Percentiles rank a stretch among this genome's conserved stretches.
Evolutionary conservation across 2,888 invertebrate genomes (phyloP).

Genomic region (Drosophila algonquin): DNA sequence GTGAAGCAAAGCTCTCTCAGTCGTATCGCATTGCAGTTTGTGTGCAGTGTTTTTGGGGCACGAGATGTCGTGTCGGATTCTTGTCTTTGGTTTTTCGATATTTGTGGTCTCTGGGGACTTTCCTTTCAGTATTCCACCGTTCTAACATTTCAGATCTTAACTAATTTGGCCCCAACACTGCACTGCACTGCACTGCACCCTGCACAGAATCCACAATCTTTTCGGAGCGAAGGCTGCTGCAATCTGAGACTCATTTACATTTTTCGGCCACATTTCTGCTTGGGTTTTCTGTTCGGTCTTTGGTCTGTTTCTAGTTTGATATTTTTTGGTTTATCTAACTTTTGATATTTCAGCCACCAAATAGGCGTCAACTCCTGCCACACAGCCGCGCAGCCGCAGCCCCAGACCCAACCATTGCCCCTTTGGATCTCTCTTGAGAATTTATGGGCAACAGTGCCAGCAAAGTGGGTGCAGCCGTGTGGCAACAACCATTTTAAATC

Average conservation of each 20-base stretch:
- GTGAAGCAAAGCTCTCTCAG: neutral
- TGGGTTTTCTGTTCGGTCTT: neutral
- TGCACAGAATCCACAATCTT: neutral
- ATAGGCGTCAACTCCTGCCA: constrained; percentile 18
- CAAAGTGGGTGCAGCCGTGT: constrained; percentile 60
- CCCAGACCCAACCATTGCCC: constrained; percentile 1
- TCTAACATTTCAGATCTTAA: constrained; percentile 14
- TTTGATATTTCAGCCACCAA: constrained; percentile 35
- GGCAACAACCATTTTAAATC: constrained; percentile 50
- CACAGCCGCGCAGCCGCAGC: constrained; percentile 1
- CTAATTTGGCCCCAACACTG: constrained; percentile 12
- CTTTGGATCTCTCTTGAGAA: constrained; percentile 48
- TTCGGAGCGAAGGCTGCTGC: neutral
- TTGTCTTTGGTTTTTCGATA: neutral
- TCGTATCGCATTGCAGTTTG: neutral
- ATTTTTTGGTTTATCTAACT: constrained; percentile 30
- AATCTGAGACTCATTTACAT: constrained; percentile 38
- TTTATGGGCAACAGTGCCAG: constrained; percentile 59
- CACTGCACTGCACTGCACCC: constrained; percentile 4
- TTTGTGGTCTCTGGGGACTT: constrained; percentile 4
- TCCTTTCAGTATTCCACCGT: neutral
- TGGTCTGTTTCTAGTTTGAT: constrained; percentile 3
- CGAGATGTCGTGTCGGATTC: neutral
- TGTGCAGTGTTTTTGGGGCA: neutral
- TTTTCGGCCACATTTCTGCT: constrained; percentile 21